Conservation (phyloP, 2,888 invertebrate genomes). For the Oscheius sp. region DNA sequence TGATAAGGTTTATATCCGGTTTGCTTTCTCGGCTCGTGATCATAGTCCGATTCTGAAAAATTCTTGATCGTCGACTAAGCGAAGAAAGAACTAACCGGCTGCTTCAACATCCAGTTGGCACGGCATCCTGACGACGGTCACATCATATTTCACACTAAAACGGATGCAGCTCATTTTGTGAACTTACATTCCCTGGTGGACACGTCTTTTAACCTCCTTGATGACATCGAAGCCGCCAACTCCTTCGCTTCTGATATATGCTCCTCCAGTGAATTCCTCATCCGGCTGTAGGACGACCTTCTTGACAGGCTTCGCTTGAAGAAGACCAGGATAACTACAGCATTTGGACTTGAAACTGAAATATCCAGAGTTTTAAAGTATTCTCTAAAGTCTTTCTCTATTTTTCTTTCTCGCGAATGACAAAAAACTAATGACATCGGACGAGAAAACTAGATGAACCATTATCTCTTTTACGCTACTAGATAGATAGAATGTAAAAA, state of each 20-base stretch:
- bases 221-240: conserved; percentile 61
- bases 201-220: conserved; percentile 65
- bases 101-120: conserved; percentile 36
- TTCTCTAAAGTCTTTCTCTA: no score
- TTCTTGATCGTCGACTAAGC: no score
- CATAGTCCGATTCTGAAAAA: conserved; percentile 16
- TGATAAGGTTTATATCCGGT: conserved; percentile 10
- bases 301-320: conserved; percentile 47
- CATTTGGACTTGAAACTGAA: conserved; percentile 61
- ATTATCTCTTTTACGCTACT: no score
- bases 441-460: no score
- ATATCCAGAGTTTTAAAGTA: no score
- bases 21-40: not conserved
- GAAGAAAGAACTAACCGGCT: no score
- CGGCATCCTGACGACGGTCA: conserved; percentile 55
- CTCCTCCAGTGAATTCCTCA: conserved; percentile 55
- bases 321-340: conserved; percentile 57
- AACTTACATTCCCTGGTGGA: conserved; percentile 50
- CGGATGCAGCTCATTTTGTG: no score
- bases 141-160: conserved; percentile 61
- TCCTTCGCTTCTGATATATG: conserved; percentile 41
- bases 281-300: conserved; percentile 58
- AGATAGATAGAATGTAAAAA: no score
- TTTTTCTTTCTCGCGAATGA: no score
- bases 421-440: no score